Evolutionary conservation across 2,888 invertebrate genomes (phyloP).

Genomic region (Sphinx pinastri): DNA sequence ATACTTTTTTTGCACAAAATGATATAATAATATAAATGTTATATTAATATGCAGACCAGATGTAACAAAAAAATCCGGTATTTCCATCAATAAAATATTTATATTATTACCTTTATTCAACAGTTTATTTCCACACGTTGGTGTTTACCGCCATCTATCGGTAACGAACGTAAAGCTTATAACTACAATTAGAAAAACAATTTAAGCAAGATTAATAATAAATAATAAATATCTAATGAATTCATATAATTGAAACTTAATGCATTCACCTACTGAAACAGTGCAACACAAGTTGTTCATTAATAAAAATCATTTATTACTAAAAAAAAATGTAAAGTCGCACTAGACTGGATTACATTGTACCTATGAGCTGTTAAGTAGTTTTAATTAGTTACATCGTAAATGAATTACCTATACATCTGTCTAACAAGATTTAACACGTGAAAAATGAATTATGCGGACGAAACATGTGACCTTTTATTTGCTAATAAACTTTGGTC

Average conservation of each 20-base stretch:
- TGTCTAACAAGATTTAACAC: constrained; percentile 1
- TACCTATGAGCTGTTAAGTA: too few relatives aligned
- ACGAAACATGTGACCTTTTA: constrained; percentile 5
- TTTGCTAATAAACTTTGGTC: neutral
- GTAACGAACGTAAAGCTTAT: neutral
- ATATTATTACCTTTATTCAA: neutral
- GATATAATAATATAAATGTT: neutral
- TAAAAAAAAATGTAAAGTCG: too few relatives aligned
- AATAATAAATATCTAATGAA: neutral
- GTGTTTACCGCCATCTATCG: neutral
- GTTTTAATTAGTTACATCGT: too few relatives aligned
- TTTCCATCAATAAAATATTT: neutral
- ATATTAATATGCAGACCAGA: neutral
- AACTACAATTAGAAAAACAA: neutral
- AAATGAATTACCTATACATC: too few relatives aligned
- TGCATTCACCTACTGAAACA: too few relatives aligned
- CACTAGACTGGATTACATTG: too few relatives aligned
- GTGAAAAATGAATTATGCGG: neutral
- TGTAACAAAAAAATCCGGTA: neutral
- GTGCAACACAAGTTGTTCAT: too few relatives aligned
- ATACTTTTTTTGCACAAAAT: too few relatives aligned
- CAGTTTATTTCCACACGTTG: neutral
- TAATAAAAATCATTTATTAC: too few relatives aligned
- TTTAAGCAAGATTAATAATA: too few relatives aligned
- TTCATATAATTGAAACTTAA: too few relatives aligned